phyloP scores from a whole-genome alignment of 2,888 invertebrate genomes.

The Drosophila lacicola region DNA sequence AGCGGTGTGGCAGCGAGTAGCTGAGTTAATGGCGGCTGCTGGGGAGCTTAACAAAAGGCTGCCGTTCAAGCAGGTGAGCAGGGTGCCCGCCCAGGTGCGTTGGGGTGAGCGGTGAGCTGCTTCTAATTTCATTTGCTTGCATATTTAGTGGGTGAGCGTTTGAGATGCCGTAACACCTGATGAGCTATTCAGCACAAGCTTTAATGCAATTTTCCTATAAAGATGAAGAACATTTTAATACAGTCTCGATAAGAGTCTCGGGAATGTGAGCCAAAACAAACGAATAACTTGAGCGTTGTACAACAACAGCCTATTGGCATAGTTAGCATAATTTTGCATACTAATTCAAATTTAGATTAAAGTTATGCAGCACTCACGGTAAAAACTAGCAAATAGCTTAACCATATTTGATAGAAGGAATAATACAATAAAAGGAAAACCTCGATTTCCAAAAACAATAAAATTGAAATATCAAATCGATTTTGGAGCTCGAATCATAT shows the following conservation, averaged over 20 bases:
- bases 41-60: slow-evolving; percentile 51
- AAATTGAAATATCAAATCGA: too few species aligned
- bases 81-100: neutral
- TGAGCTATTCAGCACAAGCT: slow-evolving; percentile 42
- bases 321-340: neutral
- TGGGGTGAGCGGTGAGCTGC: slow-evolving; percentile 15
- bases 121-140: slow-evolving; percentile 68
- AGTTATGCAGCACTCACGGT: too few species aligned
- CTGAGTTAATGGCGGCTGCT: slow-evolving; percentile 12
- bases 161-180: slow-evolving; percentile 37
- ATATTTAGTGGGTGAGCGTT: slow-evolving; percentile 54
- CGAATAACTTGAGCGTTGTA: slow-evolving; percentile 3
- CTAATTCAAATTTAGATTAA: neutral
- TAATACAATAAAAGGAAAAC: too few species aligned
- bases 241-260: slow-evolving; percentile 9
- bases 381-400: too few species aligned
- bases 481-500: too few species aligned
- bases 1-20: neutral
- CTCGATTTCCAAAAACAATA: too few species aligned
- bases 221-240: slow-evolving; percentile 40
- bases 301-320: neutral
- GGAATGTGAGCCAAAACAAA: slow-evolving; percentile 3
- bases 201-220: slow-evolving; percentile 59
- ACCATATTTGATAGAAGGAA: too few species aligned
- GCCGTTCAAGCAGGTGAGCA: slow-evolving; percentile 3